A percentile compares a stretch with the other conserved stretches of the same genome.
These are phyloP conservation scores for Myrmecobius fasciatus DNA, from an alignment of 2,113 vertebrate genomes.

Conservation along the genomic window DNA sequence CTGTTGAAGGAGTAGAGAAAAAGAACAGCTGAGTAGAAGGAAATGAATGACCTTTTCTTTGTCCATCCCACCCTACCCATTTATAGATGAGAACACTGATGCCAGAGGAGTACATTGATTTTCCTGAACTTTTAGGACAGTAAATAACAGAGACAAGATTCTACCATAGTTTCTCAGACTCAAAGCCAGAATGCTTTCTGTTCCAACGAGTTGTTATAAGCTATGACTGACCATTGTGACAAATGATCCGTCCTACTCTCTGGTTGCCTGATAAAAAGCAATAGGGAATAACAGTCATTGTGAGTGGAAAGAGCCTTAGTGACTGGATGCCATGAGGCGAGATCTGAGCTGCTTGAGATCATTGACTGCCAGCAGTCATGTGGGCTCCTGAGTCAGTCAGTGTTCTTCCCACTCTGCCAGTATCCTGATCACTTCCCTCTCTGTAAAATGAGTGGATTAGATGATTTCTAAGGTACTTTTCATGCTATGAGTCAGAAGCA, in stretches of 20 bases:
- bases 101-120: background rate
- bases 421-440: background rate
- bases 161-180: background rate
- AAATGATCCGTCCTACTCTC: background rate
- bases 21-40: background rate
- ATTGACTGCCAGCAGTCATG: background rate
- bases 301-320: background rate
- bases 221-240: background rate
- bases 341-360: background rate
- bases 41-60: background rate
- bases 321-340: background rate
- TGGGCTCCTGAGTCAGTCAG: background rate
- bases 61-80: background rate
- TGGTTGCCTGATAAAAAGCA: background rate
- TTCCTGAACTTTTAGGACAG: background rate
- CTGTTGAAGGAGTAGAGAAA: background rate
- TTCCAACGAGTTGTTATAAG: background rate
- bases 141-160: background rate
- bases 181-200: background rate
- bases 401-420: background rate
- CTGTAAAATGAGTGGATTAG: background rate
- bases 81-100: background rate
- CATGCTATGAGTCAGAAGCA: background rate
- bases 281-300: background rate
- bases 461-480: background rate